Evolutionary conservation across 1,140 invertebrate genomes (phyloP).

Genomic region (Solenopsis fugax): DNA sequence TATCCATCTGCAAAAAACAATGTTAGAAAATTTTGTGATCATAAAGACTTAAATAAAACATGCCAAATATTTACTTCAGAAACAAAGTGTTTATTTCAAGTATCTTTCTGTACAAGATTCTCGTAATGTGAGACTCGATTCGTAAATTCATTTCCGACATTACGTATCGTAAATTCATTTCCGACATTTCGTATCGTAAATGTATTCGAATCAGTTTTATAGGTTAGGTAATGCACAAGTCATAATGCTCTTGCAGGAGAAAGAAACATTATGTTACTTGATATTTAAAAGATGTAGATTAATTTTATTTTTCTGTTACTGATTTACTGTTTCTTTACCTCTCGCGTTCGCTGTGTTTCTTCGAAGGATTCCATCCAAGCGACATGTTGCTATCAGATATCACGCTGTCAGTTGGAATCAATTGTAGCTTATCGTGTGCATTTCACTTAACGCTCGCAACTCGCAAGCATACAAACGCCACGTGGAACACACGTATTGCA

Average conservation of each 20-base stretch:
- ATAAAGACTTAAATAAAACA: background rate
- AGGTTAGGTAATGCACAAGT: conserved; percentile 55
- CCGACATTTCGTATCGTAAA: background rate
- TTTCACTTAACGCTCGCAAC: too few species aligned
- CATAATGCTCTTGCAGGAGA: background rate
- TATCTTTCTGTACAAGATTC: too few species aligned
- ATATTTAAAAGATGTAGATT: background rate
- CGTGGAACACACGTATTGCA: background rate
- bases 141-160: background rate
- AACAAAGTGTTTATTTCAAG: background rate
- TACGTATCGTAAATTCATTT: background rate
- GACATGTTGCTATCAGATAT: conserved; percentile 77
- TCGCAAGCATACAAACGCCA: too few species aligned
- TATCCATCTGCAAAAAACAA: conserved; percentile 92
- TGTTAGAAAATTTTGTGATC: background rate
- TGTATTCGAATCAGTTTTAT: conserved; percentile 22
- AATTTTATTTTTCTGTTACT: background rate
- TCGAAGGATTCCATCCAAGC: conserved; percentile 86
- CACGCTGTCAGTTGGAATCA: background rate
- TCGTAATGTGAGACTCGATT: too few species aligned
- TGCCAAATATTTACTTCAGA: background rate
- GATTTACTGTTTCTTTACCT: conserved; percentile 81
- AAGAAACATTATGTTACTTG: background rate
- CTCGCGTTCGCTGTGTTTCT: conserved; percentile 90
- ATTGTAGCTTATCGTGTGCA: too few species aligned